These are phyloP conservation scores for Pseudolycoriella hygida DNA, from an alignment of 2,888 invertebrate genomes.

Conservation along the genomic window DNA sequence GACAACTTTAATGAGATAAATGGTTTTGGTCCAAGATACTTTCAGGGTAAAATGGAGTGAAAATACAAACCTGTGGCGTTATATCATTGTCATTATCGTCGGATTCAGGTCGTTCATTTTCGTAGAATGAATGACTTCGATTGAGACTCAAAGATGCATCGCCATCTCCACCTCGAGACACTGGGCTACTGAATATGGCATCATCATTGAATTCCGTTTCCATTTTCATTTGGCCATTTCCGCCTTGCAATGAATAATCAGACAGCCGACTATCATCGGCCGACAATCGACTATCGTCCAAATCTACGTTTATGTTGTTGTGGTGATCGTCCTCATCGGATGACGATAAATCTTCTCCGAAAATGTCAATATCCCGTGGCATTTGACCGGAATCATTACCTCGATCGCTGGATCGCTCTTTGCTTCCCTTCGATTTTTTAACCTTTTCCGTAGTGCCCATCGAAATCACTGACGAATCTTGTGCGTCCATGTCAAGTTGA, in stretches of 20 bases:
- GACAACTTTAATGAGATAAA: too few relatives aligned
- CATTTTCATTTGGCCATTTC: slow-evolving; percentile 13
- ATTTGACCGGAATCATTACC: slow-evolving; percentile 13
- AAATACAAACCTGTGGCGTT: neutral
- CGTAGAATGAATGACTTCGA: neutral
- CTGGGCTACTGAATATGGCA: slow-evolving; percentile 20
- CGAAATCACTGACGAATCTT: neutral
- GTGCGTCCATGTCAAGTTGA: slow-evolving; percentile 13
- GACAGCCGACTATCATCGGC: slow-evolving; percentile 56
- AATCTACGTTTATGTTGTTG: slow-evolving; percentile 39
- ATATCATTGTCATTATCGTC: slow-evolving; percentile 2
- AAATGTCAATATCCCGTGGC: slow-evolving; percentile 46
- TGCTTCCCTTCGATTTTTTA: neutral
- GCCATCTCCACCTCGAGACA: slow-evolving; percentile 4
- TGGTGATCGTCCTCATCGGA: slow-evolving; percentile 66
- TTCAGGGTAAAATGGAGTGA: too few relatives aligned
- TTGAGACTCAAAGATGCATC: slow-evolving; percentile 2
- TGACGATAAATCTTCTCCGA: slow-evolving; percentile 84
- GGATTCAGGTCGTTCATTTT: neutral
- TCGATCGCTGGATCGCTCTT: neutral
- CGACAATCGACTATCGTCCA: slow-evolving; percentile 59
- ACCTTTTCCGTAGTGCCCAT: neutral
- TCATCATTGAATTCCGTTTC: slow-evolving; percentile 24
- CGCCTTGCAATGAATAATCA: slow-evolving; percentile 41
- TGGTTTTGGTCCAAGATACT: too few relatives aligned